Evolutionary conservation across 1,140 invertebrate genomes (phyloP), one percentile per base, ranked within the genome.

Genomic region (Gerris buenoi): DNA sequence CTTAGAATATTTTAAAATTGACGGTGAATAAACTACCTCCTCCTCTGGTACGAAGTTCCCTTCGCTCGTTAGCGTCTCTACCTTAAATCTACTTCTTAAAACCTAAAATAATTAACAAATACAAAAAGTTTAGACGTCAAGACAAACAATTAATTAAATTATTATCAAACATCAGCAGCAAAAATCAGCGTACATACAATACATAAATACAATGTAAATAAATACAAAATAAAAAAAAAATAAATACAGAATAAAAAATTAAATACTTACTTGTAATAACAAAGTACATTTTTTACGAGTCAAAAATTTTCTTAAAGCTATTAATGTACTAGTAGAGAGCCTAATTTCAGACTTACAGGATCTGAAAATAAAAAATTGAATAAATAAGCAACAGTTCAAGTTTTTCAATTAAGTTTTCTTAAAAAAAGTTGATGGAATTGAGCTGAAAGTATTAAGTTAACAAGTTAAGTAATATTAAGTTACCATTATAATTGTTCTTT

Each of bases 61-160:
- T 66, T 66, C 63, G n/a, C 59, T 64, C 22, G 57, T 23, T 18
- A 18, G 5, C 2, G 64, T 58, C 33, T 70, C 66, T 27, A 73
- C 56, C 59, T 73, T 71, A 66, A 73, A 72, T 70, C 71, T 72
- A 5, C 65, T 69, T 23, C 71, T 67, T 15, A 73, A 62, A 25
- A 70, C 69, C 72, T 73, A 61, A 58, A 66, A 69, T 66, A 67
- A 46, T 66, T 63, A 27, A 14, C 5, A 27, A 58, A 1, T 33
- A 28, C 27, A 25, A 29, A 58, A 27, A 58, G 46, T n/a, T 33
- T n/a, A n/a, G 33, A 65, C 59, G n/a, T 23, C 25, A 29, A n/a
- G 5, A 68, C 3, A 46, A 70, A 63, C 23, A 1, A n/a, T 1
- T 62, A 67, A 27, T 14, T 61, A 58, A 60, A 67, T 14, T 27